Evolutionary conservation across 2,113 vertebrate genomes (phyloP).

Genomic region (Crotalus viridis): DNA sequence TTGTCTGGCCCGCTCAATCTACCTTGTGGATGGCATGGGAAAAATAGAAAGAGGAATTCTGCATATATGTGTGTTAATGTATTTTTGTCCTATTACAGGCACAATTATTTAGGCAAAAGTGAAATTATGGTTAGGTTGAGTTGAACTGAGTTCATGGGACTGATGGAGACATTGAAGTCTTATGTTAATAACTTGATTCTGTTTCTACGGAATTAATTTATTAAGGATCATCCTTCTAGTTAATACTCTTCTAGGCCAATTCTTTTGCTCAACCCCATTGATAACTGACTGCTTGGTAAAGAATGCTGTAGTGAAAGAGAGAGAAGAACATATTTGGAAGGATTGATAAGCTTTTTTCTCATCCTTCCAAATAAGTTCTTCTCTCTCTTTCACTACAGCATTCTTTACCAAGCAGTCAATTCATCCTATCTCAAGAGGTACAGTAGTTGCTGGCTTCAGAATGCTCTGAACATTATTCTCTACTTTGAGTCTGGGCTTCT

Average conservation of each 20-base stretch:
- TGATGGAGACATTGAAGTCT: conserved; percentile 20
- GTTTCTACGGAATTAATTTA: not conserved
- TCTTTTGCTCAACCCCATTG: not conserved
- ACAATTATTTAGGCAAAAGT: not conserved
- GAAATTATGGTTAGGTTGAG: not conserved
- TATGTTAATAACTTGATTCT: not conserved
- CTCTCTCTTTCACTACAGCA: not conserved
- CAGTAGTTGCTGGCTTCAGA: not conserved
- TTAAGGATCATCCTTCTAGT: not conserved
- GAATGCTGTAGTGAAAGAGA: no score
- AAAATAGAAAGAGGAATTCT: no score
- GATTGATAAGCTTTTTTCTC: not conserved
- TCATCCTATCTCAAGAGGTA: not conserved
- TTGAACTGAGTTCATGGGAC: not conserved
- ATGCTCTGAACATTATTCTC: not conserved
- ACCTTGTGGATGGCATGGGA: no score
- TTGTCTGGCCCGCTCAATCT: no score
- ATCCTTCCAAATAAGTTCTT: not conserved
- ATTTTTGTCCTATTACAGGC: not conserved
- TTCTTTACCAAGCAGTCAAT: not conserved
- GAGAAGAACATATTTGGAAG: no score
- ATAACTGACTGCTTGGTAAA: not conserved
- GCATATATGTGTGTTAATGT: not conserved
- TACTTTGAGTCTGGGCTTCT: not conserved
- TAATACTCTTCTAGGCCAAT: not conserved